These are phyloP conservation scores for Sorex araneus DNA, from an alignment of 2,113 vertebrate genomes.

Conservation along the genomic window DNA sequence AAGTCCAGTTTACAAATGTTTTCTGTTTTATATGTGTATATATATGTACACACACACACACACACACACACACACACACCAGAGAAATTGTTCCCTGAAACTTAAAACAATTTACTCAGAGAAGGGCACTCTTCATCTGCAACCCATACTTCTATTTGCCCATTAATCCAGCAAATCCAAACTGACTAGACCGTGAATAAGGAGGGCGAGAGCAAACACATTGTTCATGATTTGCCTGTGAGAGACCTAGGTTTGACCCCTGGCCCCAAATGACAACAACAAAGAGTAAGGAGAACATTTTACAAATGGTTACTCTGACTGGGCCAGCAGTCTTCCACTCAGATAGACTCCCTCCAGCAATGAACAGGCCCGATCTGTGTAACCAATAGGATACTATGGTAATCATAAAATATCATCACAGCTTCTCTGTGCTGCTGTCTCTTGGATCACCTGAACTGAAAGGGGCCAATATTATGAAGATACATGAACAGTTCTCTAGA, in stretches of 20 bases:
- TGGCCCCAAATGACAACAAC: too few relatives aligned
- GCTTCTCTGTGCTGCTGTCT: neutral
- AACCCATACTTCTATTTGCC: conserved; percentile 24
- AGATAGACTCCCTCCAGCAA: neutral
- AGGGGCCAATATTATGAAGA: neutral
- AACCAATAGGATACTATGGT: too few relatives aligned
- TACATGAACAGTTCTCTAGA: neutral
- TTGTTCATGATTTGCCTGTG: too few relatives aligned
- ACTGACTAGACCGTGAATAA: neutral
- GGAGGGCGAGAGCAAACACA: neutral
- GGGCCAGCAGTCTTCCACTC: neutral
- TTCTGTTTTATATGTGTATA: neutral
- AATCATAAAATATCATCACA: too few relatives aligned
- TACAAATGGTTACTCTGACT: too few relatives aligned
- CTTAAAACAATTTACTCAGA: conserved; percentile 8
- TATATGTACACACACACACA: too few relatives aligned
- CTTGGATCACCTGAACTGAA: neutral
- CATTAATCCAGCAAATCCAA: neutral
- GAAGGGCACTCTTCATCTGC: neutral
- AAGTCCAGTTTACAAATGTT: neutral
- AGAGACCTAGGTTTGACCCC: too few relatives aligned
- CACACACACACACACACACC: too few relatives aligned
- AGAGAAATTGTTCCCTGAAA: conserved; percentile 31
- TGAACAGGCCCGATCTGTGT: neutral
- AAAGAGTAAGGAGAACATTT: neutral